A percentile compares a stretch with the other conserved stretches of the same genome.
phyloP scores from a whole-genome alignment of 2,888 invertebrate species.

The Theristus sp. region DNA sequence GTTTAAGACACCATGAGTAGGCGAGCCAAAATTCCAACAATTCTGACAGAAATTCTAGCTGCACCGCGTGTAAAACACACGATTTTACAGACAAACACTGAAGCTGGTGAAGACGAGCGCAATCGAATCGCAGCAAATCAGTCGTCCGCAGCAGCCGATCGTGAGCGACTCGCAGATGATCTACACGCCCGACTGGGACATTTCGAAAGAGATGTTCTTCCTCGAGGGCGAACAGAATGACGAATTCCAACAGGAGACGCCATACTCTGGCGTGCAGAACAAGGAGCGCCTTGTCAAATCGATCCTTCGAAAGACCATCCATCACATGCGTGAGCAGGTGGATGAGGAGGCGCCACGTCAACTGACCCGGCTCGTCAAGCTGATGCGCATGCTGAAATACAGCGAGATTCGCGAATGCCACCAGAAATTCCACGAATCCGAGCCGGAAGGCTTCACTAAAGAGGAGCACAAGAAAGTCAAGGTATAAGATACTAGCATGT shows the following conservation, averaged over 20 bases:
- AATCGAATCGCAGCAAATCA: background rate
- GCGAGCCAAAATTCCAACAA: no score
- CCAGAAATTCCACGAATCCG: slow-evolving; percentile 5
- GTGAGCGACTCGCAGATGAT: slow-evolving; percentile 11
- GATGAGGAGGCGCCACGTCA: slow-evolving; percentile 11
- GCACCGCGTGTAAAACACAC: no score
- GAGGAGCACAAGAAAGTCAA: slow-evolving; percentile 11
- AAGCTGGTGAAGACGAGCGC: slow-evolving; percentile 7
- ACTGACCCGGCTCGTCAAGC: slow-evolving; percentile 16
- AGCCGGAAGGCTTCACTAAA: background rate
- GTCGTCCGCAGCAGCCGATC: slow-evolving; percentile 9
- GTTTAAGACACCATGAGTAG: no score
- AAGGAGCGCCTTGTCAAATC: slow-evolving; percentile 5
- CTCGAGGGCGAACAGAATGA: slow-evolving; percentile 13
- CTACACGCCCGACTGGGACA: slow-evolving; percentile 15
- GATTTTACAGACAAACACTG: slow-evolving; percentile 11
- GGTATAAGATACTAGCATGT: background rate
- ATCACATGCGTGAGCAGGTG: slow-evolving; percentile 11
- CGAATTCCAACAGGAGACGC: background rate
- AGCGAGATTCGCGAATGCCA: slow-evolving; percentile 15
- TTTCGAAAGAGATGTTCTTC: slow-evolving; percentile 13
- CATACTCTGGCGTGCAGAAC: background rate
- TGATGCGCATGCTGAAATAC: slow-evolving; percentile 14
- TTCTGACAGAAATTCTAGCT: no score
- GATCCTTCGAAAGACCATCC: slow-evolving; percentile 11